Evolutionary conservation across 2,888 invertebrate genomes (phyloP).

Genomic region (Azorinus chamasolen): DNA sequence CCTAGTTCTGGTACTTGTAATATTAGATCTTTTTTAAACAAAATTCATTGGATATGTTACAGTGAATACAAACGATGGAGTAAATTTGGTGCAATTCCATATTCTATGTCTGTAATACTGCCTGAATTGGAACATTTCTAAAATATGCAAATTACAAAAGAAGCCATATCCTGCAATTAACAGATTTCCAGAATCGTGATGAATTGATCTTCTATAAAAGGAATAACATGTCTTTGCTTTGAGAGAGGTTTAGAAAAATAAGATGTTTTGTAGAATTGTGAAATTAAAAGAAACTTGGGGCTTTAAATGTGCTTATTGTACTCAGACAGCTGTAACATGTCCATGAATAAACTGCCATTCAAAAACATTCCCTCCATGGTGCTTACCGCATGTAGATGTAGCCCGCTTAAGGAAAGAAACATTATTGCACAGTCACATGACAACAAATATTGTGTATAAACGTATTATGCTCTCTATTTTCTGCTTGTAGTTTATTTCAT

Average conservation of each 20-base stretch:
- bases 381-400: conserved; percentile 84
- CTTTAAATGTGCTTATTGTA: too few relatives aligned
- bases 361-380: conserved; percentile 47
- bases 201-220: too few relatives aligned
- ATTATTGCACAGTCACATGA: conserved; percentile 86
- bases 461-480: conserved; percentile 69
- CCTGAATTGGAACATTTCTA: too few relatives aligned
- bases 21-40: conserved; percentile 32
- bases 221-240: too few relatives aligned
- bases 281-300: too few relatives aligned
- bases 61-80: neutral
- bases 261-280: too few relatives aligned
- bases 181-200: too few relatives aligned
- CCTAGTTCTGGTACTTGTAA: conserved; percentile 95
- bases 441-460: conserved; percentile 72
- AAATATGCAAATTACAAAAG: too few relatives aligned
- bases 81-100: too few relatives aligned
- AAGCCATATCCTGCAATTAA: too few relatives aligned
- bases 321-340: conserved; percentile 4
- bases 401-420: conserved; percentile 69
- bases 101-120: too few relatives aligned
- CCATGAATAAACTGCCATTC: neutral
- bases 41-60: conserved; percentile 7
- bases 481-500: conserved; percentile 70
- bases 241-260: too few relatives aligned